phyloP scores from a whole-genome alignment of 2,113 vertebrate genomes.

The Callipepla californica region DNA sequence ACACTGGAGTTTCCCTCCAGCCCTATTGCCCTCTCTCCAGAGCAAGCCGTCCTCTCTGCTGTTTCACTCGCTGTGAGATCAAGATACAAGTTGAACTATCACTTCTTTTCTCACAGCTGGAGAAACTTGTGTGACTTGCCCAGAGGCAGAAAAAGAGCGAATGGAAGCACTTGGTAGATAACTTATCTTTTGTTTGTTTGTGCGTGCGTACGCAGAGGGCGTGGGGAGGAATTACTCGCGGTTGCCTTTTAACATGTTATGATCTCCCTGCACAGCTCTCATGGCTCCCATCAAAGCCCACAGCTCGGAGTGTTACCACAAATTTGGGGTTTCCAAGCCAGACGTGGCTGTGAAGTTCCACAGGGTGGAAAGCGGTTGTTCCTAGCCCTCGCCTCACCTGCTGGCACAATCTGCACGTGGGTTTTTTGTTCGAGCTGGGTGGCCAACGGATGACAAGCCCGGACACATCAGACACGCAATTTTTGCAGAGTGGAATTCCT shows the following conservation, averaged over 20 bases:
- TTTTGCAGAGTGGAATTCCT: background rate
- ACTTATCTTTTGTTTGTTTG: background rate
- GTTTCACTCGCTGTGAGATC: background rate
- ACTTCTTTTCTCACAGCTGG: background rate
- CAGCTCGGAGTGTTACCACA: background rate
- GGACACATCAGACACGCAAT: background rate
- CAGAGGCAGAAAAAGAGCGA: background rate
- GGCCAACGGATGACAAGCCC: background rate
- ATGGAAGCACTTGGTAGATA: background rate
- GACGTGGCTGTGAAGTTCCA: background rate
- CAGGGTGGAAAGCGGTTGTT: background rate
- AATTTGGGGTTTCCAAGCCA: background rate
- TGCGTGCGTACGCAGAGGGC: accelerated
- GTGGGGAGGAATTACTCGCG: background rate
- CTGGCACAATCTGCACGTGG: background rate
- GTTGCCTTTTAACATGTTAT: background rate
- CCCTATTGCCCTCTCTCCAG: background rate
- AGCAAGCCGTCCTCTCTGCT: background rate
- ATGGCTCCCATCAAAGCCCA: conserved; percentile 4
- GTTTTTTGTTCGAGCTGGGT: background rate
- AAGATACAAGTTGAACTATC: background rate
- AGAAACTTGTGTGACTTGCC: background rate
- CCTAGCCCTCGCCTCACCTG: conserved; percentile 20
- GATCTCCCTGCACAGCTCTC: background rate
- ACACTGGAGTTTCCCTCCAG: background rate